Percentiles rank a stretch among this genome's conserved stretches.
phyloP scores from a whole-genome alignment of 2,888 invertebrate genomes.

The Craniophora ligustri region DNA sequence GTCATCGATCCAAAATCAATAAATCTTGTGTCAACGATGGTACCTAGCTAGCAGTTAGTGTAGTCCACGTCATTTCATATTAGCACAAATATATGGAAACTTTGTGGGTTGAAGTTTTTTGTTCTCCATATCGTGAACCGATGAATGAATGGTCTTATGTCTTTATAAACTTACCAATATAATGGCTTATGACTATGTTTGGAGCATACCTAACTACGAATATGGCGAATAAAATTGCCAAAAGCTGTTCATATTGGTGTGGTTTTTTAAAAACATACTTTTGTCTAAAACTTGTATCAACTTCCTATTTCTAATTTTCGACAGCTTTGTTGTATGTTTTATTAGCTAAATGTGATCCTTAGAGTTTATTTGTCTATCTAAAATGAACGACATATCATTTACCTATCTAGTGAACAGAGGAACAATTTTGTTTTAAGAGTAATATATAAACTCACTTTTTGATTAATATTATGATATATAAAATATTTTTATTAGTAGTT shows the following conservation, averaged over 20 bases:
- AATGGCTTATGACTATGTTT: constrained; percentile 43
- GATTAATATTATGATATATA: too few species aligned
- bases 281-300: not conserved
- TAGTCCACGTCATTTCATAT: constrained; percentile 32
- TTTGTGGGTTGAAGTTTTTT: constrained; percentile 46
- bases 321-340: not conserved
- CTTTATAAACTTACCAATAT: constrained; percentile 20
- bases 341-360: too few species aligned
- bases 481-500: too few species aligned
- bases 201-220: constrained; percentile 4
- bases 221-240: constrained; percentile 20
- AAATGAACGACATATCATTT: too few species aligned
- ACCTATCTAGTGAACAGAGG: too few species aligned
- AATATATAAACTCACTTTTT: too few species aligned
- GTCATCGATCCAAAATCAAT: too few species aligned
- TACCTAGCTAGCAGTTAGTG: constrained; percentile 11
- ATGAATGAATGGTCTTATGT: constrained; percentile 50
- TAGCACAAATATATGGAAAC: constrained; percentile 40
- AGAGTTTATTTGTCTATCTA: too few species aligned
- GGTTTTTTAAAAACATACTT: constrained; percentile 1
- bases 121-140: constrained; percentile 14
- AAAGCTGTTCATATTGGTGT: constrained; percentile 19
- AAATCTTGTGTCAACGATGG: constrained; percentile 10
- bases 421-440: too few species aligned
- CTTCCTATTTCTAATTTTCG: not conserved